phyloP scores from a whole-genome alignment of 1,140 invertebrate genomes.

The Drosophila albomicans region DNA sequence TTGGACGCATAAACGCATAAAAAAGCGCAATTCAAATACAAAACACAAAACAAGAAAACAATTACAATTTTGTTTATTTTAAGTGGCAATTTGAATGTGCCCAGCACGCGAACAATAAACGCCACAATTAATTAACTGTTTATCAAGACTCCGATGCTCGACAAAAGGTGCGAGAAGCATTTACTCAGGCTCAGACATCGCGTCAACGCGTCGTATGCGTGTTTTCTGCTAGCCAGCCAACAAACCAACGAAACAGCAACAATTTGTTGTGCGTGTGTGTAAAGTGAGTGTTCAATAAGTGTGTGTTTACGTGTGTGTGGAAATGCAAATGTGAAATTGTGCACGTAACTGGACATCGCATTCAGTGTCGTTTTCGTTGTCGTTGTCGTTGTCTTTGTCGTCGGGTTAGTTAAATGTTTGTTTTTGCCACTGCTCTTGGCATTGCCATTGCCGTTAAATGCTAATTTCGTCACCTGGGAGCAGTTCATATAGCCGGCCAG shows the following conservation, averaged over 20 bases:
- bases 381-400: background rate
- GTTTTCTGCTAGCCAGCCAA: background rate
- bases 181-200: conserved; percentile 2
- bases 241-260: background rate
- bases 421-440: conserved; percentile 32
- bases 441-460: conserved; percentile 71
- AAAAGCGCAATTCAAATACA: conserved; percentile 22
- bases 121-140: conserved; percentile 50
- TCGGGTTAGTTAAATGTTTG: conserved; percentile 29
- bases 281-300: conserved; percentile 26
- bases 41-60: conserved; percentile 2
- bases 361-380: background rate
- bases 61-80: conserved; percentile 34
- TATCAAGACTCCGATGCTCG: conserved; percentile 32
- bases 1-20: conserved; percentile 25
- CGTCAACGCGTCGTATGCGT: conserved; percentile 23
- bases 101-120: conserved; percentile 56
- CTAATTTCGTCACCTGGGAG: conserved; percentile 55
- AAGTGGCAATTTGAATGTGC: conserved; percentile 37
- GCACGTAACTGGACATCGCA: conserved; percentile 26
- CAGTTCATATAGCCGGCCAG: conserved; percentile 33
- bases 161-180: conserved; percentile 9
- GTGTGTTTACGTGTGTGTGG: conserved; percentile 2
- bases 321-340: conserved; percentile 38
- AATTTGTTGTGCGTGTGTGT: conserved; percentile 15